Conservation (phyloP, 2,888 invertebrate species). For the Lepetodrilus schrolli region DNA sequence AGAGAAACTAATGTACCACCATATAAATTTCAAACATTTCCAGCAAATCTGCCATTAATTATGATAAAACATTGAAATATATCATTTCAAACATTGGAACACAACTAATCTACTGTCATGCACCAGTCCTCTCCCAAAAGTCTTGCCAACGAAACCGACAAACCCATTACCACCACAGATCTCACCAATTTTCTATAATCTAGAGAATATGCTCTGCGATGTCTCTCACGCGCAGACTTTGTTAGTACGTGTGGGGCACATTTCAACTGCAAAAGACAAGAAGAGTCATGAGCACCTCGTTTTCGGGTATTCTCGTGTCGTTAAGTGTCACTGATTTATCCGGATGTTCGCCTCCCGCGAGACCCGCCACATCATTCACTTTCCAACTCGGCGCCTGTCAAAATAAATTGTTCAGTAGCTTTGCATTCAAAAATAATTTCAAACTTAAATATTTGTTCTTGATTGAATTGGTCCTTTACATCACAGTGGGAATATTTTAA, state of each 20-base stretch:
- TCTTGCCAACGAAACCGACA: not conserved
- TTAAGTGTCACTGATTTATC: conserved; percentile 4
- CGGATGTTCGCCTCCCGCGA: not conserved
- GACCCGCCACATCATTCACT: not conserved
- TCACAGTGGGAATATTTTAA: too few relatives aligned
- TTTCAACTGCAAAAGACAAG: not conserved
- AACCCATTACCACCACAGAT: conserved; percentile 11
- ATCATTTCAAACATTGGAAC: too few relatives aligned
- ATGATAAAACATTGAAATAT: too few relatives aligned
- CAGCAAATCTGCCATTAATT: too few relatives aligned
- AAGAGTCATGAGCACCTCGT: conserved; percentile 10
- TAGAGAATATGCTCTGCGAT: conserved; percentile 50
- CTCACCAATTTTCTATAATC: conserved; percentile 51
- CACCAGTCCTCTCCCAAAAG: conserved; percentile 26
- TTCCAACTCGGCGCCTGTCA: conserved; percentile 11
- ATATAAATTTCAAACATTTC: too few relatives aligned
- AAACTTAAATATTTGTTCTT: too few relatives aligned
- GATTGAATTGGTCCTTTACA: too few relatives aligned
- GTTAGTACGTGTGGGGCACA: conserved; percentile 8
- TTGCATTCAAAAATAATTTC: too few relatives aligned
- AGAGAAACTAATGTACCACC: too few relatives aligned
- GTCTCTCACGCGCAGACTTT: conserved; percentile 33
- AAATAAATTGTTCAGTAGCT: too few relatives aligned
- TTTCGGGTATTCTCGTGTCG: not conserved
- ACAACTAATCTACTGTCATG: conserved; percentile 10